These are phyloP conservation scores for Scylla paramamosain DNA, from an alignment of 1,140 invertebrate genomes.

Conservation along the genomic window DNA sequence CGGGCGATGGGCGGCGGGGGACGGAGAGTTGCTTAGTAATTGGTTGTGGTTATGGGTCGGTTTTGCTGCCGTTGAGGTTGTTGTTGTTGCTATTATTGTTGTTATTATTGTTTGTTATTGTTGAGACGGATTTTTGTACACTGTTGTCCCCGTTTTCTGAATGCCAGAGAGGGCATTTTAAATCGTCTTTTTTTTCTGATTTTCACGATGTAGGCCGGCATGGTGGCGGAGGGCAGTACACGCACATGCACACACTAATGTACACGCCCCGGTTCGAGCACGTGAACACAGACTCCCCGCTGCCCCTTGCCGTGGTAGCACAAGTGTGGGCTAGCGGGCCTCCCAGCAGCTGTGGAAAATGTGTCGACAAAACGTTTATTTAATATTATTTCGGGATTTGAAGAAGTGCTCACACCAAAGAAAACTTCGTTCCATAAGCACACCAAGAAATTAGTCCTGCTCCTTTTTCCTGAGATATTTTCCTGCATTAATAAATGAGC, in stretches of 20 bases:
- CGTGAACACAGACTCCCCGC: neutral
- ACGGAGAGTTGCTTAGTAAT: neutral
- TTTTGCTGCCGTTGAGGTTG: neutral
- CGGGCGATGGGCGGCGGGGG: neutral
- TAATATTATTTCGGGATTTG: too few relatives aligned
- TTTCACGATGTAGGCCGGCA: slow-evolving; percentile 69
- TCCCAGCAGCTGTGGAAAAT: neutral
- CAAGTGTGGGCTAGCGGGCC: neutral
- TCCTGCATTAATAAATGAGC: too few relatives aligned
- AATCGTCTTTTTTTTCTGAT: slow-evolving; percentile 64
- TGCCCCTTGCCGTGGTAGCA: neutral
- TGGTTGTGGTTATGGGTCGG: neutral
- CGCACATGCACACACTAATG: neutral
- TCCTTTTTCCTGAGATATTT: too few relatives aligned
- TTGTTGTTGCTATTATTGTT: slow-evolving; percentile 30
- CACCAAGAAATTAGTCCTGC: too few relatives aligned
- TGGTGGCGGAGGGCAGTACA: neutral
- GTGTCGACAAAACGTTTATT: too few relatives aligned
- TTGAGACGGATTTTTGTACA: slow-evolving; percentile 67
- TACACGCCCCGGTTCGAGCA: neutral
- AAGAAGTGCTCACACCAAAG: too few relatives aligned
- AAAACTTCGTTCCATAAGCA: too few relatives aligned
- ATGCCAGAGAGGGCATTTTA: slow-evolving; percentile 45
- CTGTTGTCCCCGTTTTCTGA: slow-evolving; percentile 65
- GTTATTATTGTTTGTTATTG: slow-evolving; percentile 64